phyloP scores from a whole-genome alignment of 2,113 vertebrate species.

The Calypte anna region DNA sequence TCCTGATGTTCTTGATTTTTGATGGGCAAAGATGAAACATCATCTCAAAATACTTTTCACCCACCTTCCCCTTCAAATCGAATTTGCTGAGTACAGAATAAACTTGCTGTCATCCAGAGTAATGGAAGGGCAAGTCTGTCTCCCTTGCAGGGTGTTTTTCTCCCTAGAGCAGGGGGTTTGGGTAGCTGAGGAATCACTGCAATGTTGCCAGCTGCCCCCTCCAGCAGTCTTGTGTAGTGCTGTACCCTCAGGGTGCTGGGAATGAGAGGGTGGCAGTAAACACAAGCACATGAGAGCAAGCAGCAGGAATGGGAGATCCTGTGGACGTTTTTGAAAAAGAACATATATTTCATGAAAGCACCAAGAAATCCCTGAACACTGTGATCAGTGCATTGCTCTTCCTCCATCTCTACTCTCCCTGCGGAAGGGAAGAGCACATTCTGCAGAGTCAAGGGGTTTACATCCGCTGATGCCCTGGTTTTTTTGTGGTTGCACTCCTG shows the following conservation, averaged over 20 bases:
- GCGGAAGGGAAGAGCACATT: background rate
- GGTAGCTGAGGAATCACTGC: constrained; percentile 22
- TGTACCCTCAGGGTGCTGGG: background rate
- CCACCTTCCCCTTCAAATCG: background rate
- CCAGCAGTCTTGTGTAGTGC: background rate
- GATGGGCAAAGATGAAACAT: background rate
- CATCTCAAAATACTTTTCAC: background rate
- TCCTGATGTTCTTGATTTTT: background rate
- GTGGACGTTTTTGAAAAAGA: background rate
- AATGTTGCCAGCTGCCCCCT: constrained; percentile 25
- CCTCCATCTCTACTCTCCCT: background rate
- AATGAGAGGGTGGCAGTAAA: background rate
- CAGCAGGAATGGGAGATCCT: background rate
- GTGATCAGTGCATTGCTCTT: background rate
- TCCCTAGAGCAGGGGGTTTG: background rate
- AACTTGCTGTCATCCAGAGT: background rate
- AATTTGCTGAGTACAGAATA: background rate
- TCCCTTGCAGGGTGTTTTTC: background rate
- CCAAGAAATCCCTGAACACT: background rate
- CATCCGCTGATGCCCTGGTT: background rate
- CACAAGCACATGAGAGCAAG: background rate
- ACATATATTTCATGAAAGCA: background rate
- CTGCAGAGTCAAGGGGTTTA: background rate
- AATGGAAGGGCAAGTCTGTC: background rate
- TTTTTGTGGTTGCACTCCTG: background rate